Percentiles rank a stretch among this genome's conserved stretches.
Evolutionary conservation across 2,888 invertebrate species (phyloP).

Genomic region (Cordylochernes scorpioides): DNA sequence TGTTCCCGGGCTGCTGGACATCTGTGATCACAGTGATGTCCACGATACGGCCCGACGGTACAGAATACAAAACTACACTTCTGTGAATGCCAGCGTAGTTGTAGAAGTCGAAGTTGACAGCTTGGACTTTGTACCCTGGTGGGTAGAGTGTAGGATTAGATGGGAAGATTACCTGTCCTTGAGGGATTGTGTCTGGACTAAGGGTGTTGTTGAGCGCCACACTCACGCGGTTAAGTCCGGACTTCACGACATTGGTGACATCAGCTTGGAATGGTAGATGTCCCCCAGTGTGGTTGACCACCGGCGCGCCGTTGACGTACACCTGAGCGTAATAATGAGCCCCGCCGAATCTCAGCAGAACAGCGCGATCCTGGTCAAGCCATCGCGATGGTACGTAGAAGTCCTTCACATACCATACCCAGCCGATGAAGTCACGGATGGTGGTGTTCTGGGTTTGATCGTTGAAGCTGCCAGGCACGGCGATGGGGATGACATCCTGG

Average conservation of each 20-base stretch:
- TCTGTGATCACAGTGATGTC: constrained; percentile 51
- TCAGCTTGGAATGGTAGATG: constrained; percentile 83
- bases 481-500: constrained; percentile 66
- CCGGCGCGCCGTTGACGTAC: constrained; percentile 66
- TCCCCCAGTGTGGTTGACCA: constrained; percentile 65
- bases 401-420: constrained; percentile 81
- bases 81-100: constrained; percentile 94
- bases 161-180: constrained; percentile 35
- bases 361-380: constrained; percentile 23
- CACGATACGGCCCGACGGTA: constrained; percentile 50
- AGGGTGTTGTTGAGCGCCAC: constrained; percentile 84
- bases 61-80: constrained; percentile 62
- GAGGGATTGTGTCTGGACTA: constrained; percentile 59
- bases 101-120: constrained; percentile 80
- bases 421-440: constrained; percentile 69
- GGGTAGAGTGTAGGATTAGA: too few relatives aligned
- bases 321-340: constrained; percentile 75
- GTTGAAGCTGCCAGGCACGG: constrained; percentile 84
- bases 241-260: constrained; percentile 32
- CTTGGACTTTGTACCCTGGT: constrained; percentile 36
- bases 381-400: constrained; percentile 58
- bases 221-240: constrained; percentile 39
- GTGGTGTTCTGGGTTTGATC: constrained; percentile 55
- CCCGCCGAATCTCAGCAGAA: constrained; percentile 70
- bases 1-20: constrained; percentile 13